Conservation (phyloP, 2,113 vertebrate genomes). For the Argyrosomus japonicus region DNA sequence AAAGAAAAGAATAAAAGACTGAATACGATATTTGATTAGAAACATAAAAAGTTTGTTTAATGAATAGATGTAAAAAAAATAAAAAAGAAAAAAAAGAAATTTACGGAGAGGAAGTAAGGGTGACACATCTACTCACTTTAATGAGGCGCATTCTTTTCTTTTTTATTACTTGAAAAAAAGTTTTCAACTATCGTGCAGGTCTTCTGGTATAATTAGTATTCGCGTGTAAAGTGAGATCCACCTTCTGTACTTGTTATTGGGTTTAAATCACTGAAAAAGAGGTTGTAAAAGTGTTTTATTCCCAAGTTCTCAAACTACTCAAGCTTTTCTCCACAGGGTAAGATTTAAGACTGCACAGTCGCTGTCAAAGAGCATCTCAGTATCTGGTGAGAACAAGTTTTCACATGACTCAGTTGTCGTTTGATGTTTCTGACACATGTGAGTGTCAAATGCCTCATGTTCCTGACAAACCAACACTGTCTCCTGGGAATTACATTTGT, state of each 20-base stretch:
- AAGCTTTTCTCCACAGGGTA: slow-evolving; percentile 7
- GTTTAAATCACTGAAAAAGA: slow-evolving; percentile 47
- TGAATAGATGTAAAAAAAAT: background rate
- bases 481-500: too few relatives aligned
- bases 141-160: background rate
- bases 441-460: slow-evolving; percentile 34
- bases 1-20: background rate
- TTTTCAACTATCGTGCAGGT: background rate
- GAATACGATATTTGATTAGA: background rate
- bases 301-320: slow-evolving; percentile 17
- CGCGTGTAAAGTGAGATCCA: background rate
- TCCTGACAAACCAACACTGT: background rate
- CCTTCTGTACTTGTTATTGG: slow-evolving; percentile 29
- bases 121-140: background rate
- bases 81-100: too few relatives aligned
- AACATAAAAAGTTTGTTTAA: background rate
- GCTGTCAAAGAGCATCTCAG: slow-evolving; percentile 8
- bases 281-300: slow-evolving; percentile 47
- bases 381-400: background rate
- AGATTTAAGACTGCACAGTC: background rate
- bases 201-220: background rate
- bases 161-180: background rate
- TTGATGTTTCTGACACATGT: background rate
- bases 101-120: background rate
- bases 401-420: background rate